Base-by-base conservation (phyloP, 2,888 invertebrate genomes). In the Allophyes oxyacanthae region DNA sequence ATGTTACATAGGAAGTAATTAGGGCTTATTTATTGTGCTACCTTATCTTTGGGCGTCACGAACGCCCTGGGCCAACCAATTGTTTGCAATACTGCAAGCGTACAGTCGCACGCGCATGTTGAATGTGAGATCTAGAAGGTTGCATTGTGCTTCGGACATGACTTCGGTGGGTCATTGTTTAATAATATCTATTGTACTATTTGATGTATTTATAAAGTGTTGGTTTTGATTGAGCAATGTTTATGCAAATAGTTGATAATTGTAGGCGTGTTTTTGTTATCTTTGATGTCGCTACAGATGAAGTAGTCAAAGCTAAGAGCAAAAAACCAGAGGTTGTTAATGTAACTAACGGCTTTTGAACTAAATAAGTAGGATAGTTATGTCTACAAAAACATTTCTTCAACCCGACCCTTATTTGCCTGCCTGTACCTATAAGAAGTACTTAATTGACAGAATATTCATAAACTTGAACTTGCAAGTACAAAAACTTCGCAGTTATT, bases 1-100 rank as follows among this genome's bases (percentile, higher is more conserved):
- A 78, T 81, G 75, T 81, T 81, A 87, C 83, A 85, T 87, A 87
- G 85, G 84, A 85, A 88, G 90, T 90, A 91, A 92, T 92, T 91
- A 91, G 88, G 76, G 83, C 75, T 89, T 87, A 90, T 90, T 89
- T 90, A 90, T 90, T 78, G 87, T 76, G 82, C 84, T 84, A 82
- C 86, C 86, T 91, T 91, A 91, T 90, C 90, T 89, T 79, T 63
- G 71, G 79, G 79, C 80, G 82, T 82, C 88, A 87, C 88, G 86
- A 87, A 72, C 71, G 73, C 64, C 56, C 65, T 61, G 56, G 59
- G 55, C 64, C 75, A 66, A 69, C 75, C 79, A 82, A 85, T 86
- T 86, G 86, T 86, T 85, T 69, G 64, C 72, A 58, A 52, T 50
- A 44, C 50, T 65, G 43, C 36, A 60, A 42, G 50, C 49, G 40